These are phyloP conservation scores for Capitulum mitella DNA, from an alignment of 2,888 invertebrate genomes.

Conservation along the genomic window DNA sequence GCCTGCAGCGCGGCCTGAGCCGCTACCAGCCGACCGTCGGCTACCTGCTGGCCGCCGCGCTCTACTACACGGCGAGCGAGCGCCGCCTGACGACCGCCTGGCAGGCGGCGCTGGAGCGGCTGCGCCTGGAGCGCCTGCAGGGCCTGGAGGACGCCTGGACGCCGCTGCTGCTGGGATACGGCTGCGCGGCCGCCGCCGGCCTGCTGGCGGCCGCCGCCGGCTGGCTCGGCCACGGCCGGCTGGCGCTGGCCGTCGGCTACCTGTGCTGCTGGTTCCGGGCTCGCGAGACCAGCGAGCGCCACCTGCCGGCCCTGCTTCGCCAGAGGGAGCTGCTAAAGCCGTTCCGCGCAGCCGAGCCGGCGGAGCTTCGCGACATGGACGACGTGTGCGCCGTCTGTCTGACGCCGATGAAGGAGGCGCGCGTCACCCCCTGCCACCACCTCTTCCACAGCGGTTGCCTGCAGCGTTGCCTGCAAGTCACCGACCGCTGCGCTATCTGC, in stretches of 20 bases:
- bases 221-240: conserved; percentile 50
- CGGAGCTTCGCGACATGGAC: conserved; percentile 60
- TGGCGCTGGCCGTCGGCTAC: conserved; percentile 55
- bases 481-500: conserved; percentile 66
- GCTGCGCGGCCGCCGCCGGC: conserved; percentile 27
- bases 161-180: conserved; percentile 49
- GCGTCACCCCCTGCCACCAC: conserved; percentile 71
- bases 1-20: conserved; percentile 64
- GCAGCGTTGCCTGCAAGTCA: conserved; percentile 61
- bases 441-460: conserved; percentile 71
- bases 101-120: conserved; percentile 54
- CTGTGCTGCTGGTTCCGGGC: conserved; percentile 51
- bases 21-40: conserved; percentile 61
- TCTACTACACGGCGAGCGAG: conserved; percentile 64
- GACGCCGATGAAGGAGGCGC: conserved; percentile 59
- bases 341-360: conserved; percentile 50
- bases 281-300: conserved; percentile 49
- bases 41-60: conserved; percentile 59
- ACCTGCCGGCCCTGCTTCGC: conserved; percentile 51
- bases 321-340: conserved; percentile 47
- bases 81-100: conserved; percentile 57
- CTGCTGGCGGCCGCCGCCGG: conserved; percentile 34
- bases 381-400: conserved; percentile 74
- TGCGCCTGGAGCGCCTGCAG: conserved; percentile 63
- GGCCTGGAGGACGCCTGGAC: conserved; percentile 60